Conservation (phyloP, 2,113 vertebrate genomes). For the Grantiella picta region DNA sequence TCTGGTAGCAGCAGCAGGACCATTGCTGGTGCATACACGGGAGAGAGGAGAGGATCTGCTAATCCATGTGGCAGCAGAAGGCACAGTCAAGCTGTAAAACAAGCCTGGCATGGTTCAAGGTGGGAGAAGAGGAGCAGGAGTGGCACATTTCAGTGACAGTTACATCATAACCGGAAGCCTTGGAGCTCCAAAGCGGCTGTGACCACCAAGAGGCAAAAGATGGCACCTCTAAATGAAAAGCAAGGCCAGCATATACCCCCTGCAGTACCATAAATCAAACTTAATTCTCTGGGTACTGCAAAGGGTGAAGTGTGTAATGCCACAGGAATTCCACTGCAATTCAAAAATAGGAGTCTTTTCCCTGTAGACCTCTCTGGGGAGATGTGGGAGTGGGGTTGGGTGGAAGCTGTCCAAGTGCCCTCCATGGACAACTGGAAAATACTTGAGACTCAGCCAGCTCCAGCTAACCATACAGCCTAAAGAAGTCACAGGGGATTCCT, state of each 20-base stretch:
- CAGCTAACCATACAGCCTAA: constrained; percentile 12
- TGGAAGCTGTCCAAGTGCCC: constrained; percentile 41
- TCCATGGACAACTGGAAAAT: constrained; percentile 39
- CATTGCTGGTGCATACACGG: neutral
- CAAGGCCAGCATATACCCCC: neutral
- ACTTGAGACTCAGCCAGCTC: constrained; percentile 24
- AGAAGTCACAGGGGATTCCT: constrained; percentile 40
- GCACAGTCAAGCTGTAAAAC: neutral
- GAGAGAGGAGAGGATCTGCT: neutral
- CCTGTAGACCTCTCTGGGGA: neutral
- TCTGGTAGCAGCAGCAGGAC: neutral
- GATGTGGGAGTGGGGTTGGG: constrained; percentile 40
- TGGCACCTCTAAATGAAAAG: neutral
- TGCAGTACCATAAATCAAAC: neutral
- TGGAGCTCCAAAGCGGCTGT: neutral
- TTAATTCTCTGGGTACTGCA: neutral
- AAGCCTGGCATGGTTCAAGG: neutral
- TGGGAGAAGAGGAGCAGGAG: neutral
- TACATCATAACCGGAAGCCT: neutral
- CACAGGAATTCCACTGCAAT: constrained; percentile 35
- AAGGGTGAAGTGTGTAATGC: constrained; percentile 31
- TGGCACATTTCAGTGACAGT: neutral
- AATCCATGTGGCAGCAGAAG: neutral
- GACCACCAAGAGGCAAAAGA: neutral
- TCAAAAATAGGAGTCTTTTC: constrained; percentile 67